Evolutionary conservation across 2,888 invertebrate species (phyloP), one percentile per base, ranked within the genome.

Genomic region (Osedax fenrisi): DNA sequence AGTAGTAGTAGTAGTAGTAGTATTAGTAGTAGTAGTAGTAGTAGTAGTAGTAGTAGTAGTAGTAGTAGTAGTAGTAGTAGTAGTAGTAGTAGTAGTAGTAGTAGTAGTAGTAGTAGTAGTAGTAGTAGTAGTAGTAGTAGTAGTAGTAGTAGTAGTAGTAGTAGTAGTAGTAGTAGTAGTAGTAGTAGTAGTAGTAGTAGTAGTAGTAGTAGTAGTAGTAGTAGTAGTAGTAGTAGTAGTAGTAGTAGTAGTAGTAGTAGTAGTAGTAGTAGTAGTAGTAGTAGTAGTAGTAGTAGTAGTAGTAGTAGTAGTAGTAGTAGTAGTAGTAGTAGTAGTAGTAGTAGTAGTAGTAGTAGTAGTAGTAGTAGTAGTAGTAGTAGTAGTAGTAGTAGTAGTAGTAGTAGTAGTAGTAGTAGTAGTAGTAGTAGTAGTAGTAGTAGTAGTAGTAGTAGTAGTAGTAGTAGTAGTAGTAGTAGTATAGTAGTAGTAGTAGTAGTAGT

Each of bases 1-100:
- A 61, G 61, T 61, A 61, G 61, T 61, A 61, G 61, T 61, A 61
- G 61, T 61, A n/a, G n/a, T n/a, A n/a, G n/a, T n/a, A n/a, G n/a
- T n/a, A n/a, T n/a, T n/a, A n/a, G n/a, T n/a, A n/a, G 61, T 61
- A 61, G 1, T 61, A 61, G 61, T 61, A 61, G 61, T 61, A 1
- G 1, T 61, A 61, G 61, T 61, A 61, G 61, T 61, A 1, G 61
- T 61, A 61, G 61, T 61, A 61, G 61, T 61, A 61, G 61, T 61
- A 61, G 61, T 61, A 61, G 61, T 61, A 61, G 1, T 61, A 61
- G 61, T 61, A 61, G 61, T 61, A 1, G 61, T 61, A 1, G 1
- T 61, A 61, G 61, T 61, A 61, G 61, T 61, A 1, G 61, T 61
- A 61, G 61, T 61, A 61, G 61, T 61, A 61, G 1, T 1, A 61